These are phyloP conservation scores for Brachyhypopomus occidentalis DNA, from an alignment of 2,113 vertebrate species.

Conservation along the genomic window DNA sequence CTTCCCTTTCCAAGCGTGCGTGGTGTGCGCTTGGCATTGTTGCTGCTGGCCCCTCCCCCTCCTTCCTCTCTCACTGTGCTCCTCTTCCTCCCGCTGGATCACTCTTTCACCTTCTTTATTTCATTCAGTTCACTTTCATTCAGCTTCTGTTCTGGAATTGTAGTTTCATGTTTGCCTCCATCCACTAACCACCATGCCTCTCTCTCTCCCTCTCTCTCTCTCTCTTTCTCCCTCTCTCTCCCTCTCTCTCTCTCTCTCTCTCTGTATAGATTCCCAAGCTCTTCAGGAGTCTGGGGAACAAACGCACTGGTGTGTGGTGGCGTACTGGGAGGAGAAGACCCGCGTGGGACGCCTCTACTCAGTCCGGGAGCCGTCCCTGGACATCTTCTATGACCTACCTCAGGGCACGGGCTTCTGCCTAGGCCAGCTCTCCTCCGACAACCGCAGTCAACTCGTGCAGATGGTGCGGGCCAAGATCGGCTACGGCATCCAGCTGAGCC, in stretches of 20 bases:
- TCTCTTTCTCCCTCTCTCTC: conserved; percentile 38
- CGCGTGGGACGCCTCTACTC: conserved; percentile 96
- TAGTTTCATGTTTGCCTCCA: background rate
- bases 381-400: conserved; percentile 99
- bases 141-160: background rate
- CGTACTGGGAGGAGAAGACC: conserved; percentile 99
- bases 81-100: background rate
- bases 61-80: background rate
- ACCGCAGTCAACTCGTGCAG: conserved; percentile 96
- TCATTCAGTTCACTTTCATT: background rate
- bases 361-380: conserved; percentile 97
- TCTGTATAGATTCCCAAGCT: conserved; percentile 87
- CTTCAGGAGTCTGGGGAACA: conserved; percentile 89
- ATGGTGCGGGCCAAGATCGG: conserved; percentile 97
- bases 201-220: no score
- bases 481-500: conserved; percentile 95
- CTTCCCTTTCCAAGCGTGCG: background rate
- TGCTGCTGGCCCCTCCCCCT: background rate
- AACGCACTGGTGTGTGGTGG: conserved; percentile 98
- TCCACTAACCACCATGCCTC: background rate
- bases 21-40: background rate
- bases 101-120: background rate
- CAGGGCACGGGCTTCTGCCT: conserved; percentile 99
- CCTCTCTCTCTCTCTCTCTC: conserved; percentile 18
- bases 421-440: conserved; percentile 95